phyloP scores from a whole-genome alignment of 1,140 invertebrate genomes.

The Brachionus manjavacas region DNA sequence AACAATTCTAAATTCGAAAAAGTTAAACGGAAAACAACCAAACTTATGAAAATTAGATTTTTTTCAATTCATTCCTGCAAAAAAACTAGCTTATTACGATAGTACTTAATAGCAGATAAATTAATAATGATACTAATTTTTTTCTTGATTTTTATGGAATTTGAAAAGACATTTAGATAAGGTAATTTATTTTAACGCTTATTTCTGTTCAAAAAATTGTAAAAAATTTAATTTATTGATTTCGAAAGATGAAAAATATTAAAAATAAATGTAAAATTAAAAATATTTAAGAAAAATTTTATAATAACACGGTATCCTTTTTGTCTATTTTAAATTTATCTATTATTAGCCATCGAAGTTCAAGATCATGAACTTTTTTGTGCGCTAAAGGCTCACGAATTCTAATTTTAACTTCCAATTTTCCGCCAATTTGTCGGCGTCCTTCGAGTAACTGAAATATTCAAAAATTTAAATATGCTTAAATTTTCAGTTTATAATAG shows the following conservation, averaged over 20 bases:
- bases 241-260: too few species aligned
- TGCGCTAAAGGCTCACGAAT: conserved; percentile 81
- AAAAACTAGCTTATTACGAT: too few species aligned
- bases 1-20: too few species aligned
- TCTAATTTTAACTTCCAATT: conserved; percentile 81
- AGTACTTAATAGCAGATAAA: too few species aligned
- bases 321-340: conserved; percentile 53
- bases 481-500: too few species aligned
- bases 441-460: conserved; percentile 71
- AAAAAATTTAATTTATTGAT: not conserved
- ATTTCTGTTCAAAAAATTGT: not conserved
- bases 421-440: conserved; percentile 76
- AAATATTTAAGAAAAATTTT: not conserved
- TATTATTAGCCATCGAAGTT: conserved; percentile 83
- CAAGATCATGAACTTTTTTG: conserved; percentile 81
- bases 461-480: conserved; percentile 43
- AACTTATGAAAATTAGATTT: too few species aligned
- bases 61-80: too few species aligned
- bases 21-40: too few species aligned
- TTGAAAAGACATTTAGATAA: not conserved
- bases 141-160: too few species aligned
- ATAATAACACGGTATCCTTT: not conserved
- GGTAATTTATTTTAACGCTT: not conserved
- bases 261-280: not conserved
- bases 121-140: too few species aligned